Conservation (phyloP, 2,888 invertebrate species). For the Dasysyrphus albostriatus region DNA sequence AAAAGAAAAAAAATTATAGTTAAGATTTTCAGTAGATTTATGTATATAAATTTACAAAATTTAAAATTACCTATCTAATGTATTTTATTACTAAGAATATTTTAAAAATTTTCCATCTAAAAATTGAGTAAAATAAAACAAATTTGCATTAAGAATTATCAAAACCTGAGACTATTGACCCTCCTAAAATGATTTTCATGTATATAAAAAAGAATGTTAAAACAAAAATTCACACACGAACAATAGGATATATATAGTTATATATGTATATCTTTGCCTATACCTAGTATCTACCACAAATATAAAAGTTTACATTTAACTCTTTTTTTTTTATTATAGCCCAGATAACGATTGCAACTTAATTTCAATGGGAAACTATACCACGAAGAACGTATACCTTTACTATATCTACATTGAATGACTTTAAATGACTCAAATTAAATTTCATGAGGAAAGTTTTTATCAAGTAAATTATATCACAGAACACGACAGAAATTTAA, state of each 20-base stretch:
- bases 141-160: neutral
- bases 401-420: conserved; percentile 8
- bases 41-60: no score
- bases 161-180: neutral
- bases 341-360: conserved; percentile 27
- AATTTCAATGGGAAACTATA: neutral
- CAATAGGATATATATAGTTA: neutral
- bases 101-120: no score
- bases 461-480: conserved; percentile 28
- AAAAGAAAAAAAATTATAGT: neutral
- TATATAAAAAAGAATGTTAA: neutral
- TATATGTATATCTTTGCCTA: no score
- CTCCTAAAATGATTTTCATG: neutral
- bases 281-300: neutral
- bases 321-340: conserved; percentile 13
- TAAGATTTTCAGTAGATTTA: neutral
- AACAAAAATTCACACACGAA: neutral
- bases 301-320: neutral
- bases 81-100: no score
- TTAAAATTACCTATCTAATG: no score
- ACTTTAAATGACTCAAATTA: conserved; percentile 25
- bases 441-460: conserved; percentile 43
- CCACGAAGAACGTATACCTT: neutral
- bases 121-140: no score
- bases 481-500: conserved; percentile 29